Percentiles rank a stretch among this genome's conserved stretches.
phyloP scores from a whole-genome alignment of 2,113 vertebrate genomes.

The Burhinus oedicnemus region DNA sequence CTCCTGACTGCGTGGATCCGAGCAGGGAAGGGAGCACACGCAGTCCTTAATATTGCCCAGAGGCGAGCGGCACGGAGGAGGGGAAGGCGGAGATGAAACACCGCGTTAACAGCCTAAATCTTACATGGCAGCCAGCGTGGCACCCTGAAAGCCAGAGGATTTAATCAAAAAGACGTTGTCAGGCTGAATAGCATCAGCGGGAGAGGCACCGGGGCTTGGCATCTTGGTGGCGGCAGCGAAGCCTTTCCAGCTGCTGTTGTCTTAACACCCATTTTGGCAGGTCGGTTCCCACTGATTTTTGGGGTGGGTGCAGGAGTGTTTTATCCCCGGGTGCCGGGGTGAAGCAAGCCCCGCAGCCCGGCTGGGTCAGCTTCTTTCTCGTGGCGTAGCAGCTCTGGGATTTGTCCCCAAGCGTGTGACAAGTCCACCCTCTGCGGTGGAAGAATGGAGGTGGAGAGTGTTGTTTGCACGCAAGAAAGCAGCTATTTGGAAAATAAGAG shows the following conservation, averaged over 20 bases:
- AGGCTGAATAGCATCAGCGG: not conserved
- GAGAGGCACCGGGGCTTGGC: not conserved
- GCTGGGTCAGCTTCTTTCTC: not conserved
- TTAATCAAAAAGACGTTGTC: not conserved
- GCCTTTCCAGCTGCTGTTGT: not conserved
- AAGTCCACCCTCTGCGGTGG: fast-evolving
- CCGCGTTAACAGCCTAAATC: not conserved
- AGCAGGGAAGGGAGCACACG: not conserved
- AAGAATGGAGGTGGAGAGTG: fast-evolving
- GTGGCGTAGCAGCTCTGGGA: not conserved
- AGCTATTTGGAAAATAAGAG: not conserved
- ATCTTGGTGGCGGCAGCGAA: fast-evolving
- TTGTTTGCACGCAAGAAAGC: not conserved
- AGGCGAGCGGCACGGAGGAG: fast-evolving
- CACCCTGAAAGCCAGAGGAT: not conserved
- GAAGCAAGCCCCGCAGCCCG: not conserved
- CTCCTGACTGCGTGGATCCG: fast-evolving
- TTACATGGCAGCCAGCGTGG: not conserved
- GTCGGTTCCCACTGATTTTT: not conserved
- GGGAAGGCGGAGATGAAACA: not conserved
- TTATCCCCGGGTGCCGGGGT: not conserved
- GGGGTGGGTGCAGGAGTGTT: not conserved
- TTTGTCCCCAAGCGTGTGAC: not conserved
- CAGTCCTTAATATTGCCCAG: fast-evolving
- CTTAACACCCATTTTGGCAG: fast-evolving